Conservation (phyloP, 2,888 invertebrate genomes). For the Pyrocoelia pectoralis region DNA sequence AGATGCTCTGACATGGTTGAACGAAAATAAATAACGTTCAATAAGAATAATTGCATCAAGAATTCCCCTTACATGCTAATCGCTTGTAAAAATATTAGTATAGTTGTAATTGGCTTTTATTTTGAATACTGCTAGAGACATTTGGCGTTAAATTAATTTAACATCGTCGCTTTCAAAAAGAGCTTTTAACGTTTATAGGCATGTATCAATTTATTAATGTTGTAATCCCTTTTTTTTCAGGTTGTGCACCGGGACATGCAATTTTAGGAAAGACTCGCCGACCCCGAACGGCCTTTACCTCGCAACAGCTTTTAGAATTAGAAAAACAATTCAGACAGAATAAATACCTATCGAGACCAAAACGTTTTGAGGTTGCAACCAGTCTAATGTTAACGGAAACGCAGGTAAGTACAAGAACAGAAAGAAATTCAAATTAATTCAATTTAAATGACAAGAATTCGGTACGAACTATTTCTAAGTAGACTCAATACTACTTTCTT, state of each 20-base stretch:
- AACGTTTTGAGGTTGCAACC: conserved; percentile 98
- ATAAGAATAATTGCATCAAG: conserved; percentile 43
- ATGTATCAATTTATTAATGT: neutral
- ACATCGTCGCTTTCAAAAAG: conserved; percentile 20
- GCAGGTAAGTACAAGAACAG: conserved; percentile 72
- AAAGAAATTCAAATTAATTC: too few species aligned
- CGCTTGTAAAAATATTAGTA: conserved; percentile 45
- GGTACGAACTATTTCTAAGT: conserved; percentile 28
- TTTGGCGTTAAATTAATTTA: conserved; percentile 34
- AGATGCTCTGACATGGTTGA: conserved; percentile 39
- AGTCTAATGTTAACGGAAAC: conserved; percentile 98
- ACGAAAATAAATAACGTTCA: conserved; percentile 42
- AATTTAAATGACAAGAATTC: neutral
- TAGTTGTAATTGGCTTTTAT: conserved; percentile 42
- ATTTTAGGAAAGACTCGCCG: conserved; percentile 86
- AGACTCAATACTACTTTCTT: conserved; percentile 42
- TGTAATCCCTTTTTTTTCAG: conserved; percentile 51
- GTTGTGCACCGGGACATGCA: conserved; percentile 75
- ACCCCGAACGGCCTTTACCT: conserved; percentile 97
- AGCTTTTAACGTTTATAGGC: conserved; percentile 21
- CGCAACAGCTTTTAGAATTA: conserved; percentile 94
- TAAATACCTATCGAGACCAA: conserved; percentile 97
- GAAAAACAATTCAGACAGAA: conserved; percentile 99
- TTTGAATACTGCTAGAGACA: conserved; percentile 28
- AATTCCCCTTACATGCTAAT: conserved; percentile 43